These are phyloP conservation scores for Elysia chlorotica DNA, from an alignment of 1,140 invertebrate species.

Conservation along the genomic window DNA sequence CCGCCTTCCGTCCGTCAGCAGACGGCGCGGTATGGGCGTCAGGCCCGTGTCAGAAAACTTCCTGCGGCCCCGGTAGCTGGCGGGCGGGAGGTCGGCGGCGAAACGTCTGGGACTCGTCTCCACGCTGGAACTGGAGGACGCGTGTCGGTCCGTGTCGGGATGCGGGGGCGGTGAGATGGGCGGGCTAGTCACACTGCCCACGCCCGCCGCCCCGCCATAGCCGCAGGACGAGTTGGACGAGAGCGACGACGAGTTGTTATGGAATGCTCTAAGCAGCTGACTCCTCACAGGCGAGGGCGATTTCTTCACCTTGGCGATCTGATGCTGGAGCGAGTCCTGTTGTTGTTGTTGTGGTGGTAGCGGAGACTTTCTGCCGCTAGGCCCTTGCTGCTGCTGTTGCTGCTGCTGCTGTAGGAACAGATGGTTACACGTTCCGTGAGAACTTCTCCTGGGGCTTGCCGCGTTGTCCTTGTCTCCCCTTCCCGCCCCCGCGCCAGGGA, in stretches of 20 bases:
- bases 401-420: slow-evolving; percentile 11
- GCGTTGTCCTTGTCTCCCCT: no score
- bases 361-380: slow-evolving; percentile 6
- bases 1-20: background rate
- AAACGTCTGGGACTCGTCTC: no score
- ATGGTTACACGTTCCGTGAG: slow-evolving; percentile 20
- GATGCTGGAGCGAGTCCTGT: background rate
- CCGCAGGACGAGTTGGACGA: slow-evolving; percentile 9
- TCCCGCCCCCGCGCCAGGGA: no score
- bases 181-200: background rate
- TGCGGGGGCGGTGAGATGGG: slow-evolving; percentile 3
- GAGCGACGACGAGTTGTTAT: slow-evolving; percentile 5
- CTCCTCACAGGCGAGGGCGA: slow-evolving; percentile 10
- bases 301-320: background rate
- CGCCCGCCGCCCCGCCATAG: background rate
- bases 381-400: background rate
- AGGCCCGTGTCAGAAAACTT: slow-evolving; percentile 23
- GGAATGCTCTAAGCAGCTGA: background rate
- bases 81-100: background rate
- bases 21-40: slow-evolving; percentile 10
- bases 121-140: no score
- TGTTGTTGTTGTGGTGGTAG: no score
- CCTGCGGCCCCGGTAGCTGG: slow-evolving; percentile 9
- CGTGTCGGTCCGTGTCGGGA: background rate
- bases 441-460: background rate